Evolutionary conservation across 1,140 invertebrate species (phyloP).

Genomic region (Drosophila kikkawai): DNA sequence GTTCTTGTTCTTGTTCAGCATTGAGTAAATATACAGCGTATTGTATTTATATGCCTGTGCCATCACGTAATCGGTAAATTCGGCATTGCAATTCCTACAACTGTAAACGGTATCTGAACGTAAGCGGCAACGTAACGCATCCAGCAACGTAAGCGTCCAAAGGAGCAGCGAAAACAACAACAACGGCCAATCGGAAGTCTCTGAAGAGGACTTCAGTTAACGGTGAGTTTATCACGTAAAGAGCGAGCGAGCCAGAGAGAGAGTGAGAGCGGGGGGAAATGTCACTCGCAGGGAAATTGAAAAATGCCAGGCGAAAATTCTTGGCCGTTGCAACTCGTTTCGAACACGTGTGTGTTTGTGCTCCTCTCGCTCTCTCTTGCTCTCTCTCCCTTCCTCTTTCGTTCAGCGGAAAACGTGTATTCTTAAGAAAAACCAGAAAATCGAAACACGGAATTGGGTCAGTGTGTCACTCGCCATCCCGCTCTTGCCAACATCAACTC

Average conservation of each 20-base stretch:
- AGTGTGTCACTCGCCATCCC: conserved; percentile 69
- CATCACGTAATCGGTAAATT: conserved; percentile 19
- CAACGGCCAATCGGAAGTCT: conserved; percentile 33
- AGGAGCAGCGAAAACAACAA: conserved; percentile 8
- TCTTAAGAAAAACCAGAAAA: conserved; percentile 84
- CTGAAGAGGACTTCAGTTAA: conserved; percentile 30
- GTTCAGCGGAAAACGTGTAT: conserved; percentile 78
- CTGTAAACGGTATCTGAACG: conserved; percentile 22
- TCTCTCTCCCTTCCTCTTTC: conserved; percentile 8
- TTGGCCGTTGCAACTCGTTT: conserved; percentile 71
- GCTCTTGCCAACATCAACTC: conserved; percentile 21
- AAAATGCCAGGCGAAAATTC: conserved; percentile 63
- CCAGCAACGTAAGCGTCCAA: conserved; percentile 18
- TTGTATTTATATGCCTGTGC: conserved; percentile 13
- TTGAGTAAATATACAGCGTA: conserved; percentile 18
- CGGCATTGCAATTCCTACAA: conserved; percentile 14
- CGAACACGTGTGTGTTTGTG: conserved; percentile 25
- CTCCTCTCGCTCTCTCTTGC: not conserved
- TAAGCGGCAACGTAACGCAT: conserved; percentile 19
- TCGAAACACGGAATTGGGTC: conserved; percentile 83
- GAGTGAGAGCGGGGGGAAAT: not conserved
- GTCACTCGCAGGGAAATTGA: conserved; percentile 37
- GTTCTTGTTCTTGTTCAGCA: conserved; percentile 29
- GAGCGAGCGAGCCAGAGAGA: not conserved
- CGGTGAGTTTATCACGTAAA: conserved; percentile 35